Conservation (phyloP, 1,140 invertebrate species). For the Drosophila suzukii region DNA sequence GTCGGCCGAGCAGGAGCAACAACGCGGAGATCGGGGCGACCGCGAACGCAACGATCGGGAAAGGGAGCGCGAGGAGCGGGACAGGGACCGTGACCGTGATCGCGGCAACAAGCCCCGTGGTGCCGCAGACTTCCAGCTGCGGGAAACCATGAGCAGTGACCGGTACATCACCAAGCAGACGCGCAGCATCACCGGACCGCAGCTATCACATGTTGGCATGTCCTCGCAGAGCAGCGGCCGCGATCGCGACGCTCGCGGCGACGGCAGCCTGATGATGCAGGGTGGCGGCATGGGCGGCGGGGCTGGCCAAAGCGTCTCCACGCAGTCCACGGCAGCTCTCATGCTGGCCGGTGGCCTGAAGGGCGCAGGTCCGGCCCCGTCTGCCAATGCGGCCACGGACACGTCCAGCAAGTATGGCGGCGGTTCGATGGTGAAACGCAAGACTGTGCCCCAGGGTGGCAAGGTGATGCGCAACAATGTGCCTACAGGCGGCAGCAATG, state of each 20-base stretch:
- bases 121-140: constrained; percentile 62
- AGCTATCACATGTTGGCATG: constrained; percentile 63
- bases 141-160: constrained; percentile 78
- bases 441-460: constrained; percentile 65
- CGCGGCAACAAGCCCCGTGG: constrained; percentile 68
- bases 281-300: constrained; percentile 42
- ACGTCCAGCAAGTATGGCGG: constrained; percentile 68
- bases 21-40: constrained; percentile 56
- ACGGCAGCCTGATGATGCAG: constrained; percentile 63
- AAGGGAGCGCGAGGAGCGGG: constrained; percentile 68
- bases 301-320: constrained; percentile 50
- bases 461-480: constrained; percentile 75
- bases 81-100: constrained; percentile 77
- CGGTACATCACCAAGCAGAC: constrained; percentile 80
- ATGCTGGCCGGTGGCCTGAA: constrained; percentile 70
- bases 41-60: constrained; percentile 68
- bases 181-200: constrained; percentile 75
- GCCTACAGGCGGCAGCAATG: constrained; percentile 44
- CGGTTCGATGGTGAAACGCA: constrained; percentile 77
- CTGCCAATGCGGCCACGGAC: constrained; percentile 54
- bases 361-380: constrained; percentile 48
- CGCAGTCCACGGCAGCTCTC: constrained; percentile 62
- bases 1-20: constrained; percentile 44
- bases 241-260: constrained; percentile 59
- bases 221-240: constrained; percentile 55